Base-by-base conservation (phyloP, 2,113 vertebrate genomes). In the Trematomus loennbergii region DNA sequence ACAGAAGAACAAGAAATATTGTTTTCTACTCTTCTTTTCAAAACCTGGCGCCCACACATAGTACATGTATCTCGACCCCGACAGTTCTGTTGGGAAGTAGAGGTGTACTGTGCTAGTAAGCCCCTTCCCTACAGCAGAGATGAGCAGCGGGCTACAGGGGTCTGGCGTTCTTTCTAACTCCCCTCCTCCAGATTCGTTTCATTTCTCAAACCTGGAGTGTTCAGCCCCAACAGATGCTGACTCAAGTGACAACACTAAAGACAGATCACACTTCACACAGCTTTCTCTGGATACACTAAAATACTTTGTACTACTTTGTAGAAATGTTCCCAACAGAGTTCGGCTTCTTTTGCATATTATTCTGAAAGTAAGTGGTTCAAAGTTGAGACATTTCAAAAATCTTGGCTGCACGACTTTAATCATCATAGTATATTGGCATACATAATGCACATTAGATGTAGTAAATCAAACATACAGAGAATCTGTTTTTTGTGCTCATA, bases 401-500 rank as follows among this genome's bases (percentile, higher is more conserved):
- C 29, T 61, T 20, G 12, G 59, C 82, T 75, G 15, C 6, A 25
- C 18, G 55, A 49, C 13, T 62, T 72, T 69, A 52, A 75, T 75
- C 22, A 55, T 80, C n/a, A 64, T 20, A 58, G 59, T 2, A 29
- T 22, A 5, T 5, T 49, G 55, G 33, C 40, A 57, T 55, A 10
- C 13, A 40, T 40, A 40, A 40, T 43, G 45, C 22, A 29, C 13
- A 17, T 54, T 40, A 16, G 53, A 67, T 18, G 8, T 17, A n/a
- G 15, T 52, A 45, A 36, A 20, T 68, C 20, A 50, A n/a, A 77
- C 53, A 55, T 9, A 46, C 65, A 61, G 46, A n/a, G 36, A 65
- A 29, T 73, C 25, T 6, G 52, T 52, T 75, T 61, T 72, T 86
- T 49, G 25, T 68, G 50, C 62, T 72, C 17, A 6, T 52, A 20